Base-by-base conservation (phyloP, 2,888 invertebrate species). In the Pecten maximus region DNA sequence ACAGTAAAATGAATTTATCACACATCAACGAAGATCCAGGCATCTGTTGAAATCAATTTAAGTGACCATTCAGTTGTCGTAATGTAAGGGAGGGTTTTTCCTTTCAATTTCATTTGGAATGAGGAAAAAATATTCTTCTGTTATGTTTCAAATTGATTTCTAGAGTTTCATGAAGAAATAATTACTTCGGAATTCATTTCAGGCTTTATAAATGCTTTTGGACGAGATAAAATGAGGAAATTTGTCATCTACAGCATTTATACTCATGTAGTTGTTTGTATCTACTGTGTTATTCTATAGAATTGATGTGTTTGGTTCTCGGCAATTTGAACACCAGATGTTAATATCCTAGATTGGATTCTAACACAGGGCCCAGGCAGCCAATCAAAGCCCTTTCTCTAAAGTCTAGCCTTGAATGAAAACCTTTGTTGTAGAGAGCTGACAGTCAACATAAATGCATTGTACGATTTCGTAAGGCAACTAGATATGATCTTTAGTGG, bases 21-120 rank as follows among this genome's bases (percentile, higher is more conserved):
- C 54, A 54, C 54, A 28, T 74, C 74, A 74, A 35, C 35, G 35
- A 4, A 35, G 74, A 74, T 35, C 74, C 28, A 35, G 74, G 74
- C 74, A 35, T 74, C 74, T 35, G 10, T 28, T 35, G 74, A 74
- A 74, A 74, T 74, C 28, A 74, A 74, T 74, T 74, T 74, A 74
- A 74, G 28, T 74, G 74, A 74, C 74, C 74, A 28, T 74, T 74
- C 74, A 10, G 23, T 35, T 74, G 74, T 74, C 74, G n/a, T n/a
- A n/a, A n/a, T 74, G 35, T 74, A 74, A 74, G 28, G 28, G 74
- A 35, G 28, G 74, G 74, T 74, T 28, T 74, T 35, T 10, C 35
- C 74, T 74, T 74, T 23, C 74, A 74, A 74, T 74, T 74, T 74
- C 74, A 74, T 74, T 74, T 35, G 10, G 74, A 74, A 74, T 28